A percentile compares a stretch with the other conserved stretches of the same genome.
phyloP scores from a whole-genome alignment of 2,888 invertebrate species.

The Harpagoxenus sublaevis region DNA sequence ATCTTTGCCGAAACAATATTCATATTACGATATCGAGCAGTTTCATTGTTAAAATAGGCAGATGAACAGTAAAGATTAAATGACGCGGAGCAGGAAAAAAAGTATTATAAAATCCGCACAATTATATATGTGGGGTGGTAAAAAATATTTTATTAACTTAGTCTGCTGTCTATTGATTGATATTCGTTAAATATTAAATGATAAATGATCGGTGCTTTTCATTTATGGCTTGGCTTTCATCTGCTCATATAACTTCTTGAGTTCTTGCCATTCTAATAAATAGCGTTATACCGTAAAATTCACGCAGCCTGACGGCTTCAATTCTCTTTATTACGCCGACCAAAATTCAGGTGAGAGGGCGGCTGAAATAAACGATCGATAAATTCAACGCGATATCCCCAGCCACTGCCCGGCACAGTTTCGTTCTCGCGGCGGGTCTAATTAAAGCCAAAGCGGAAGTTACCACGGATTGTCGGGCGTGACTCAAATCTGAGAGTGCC shows the following conservation, averaged over 20 bases:
- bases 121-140: background rate
- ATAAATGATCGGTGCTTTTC: background rate
- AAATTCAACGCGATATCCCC: slow-evolving; percentile 23
- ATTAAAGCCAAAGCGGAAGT: slow-evolving; percentile 63
- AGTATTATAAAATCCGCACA: background rate
- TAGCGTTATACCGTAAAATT: background rate
- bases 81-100: background rate
- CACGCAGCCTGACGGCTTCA: background rate
- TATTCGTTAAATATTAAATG: background rate
- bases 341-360: slow-evolving; percentile 2
- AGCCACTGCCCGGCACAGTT: slow-evolving; percentile 6
- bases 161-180: background rate
- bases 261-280: background rate
- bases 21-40: background rate
- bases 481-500: slow-evolving; percentile 52
- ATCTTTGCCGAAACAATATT: background rate
- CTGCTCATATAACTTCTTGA: too few species aligned
- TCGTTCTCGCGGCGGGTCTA: slow-evolving; percentile 40
- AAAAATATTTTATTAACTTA: background rate
- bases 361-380: background rate
- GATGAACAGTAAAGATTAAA: background rate
- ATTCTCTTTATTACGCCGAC: background rate
- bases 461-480: slow-evolving; percentile 56
- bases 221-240: background rate
- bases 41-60: background rate